A percentile compares a stretch with the other conserved stretches of the same genome.
These are phyloP conservation scores for Eulemur rubriventer DNA, from an alignment of 2,797 vertebrate genomes.

Conservation along the genomic window DNA sequence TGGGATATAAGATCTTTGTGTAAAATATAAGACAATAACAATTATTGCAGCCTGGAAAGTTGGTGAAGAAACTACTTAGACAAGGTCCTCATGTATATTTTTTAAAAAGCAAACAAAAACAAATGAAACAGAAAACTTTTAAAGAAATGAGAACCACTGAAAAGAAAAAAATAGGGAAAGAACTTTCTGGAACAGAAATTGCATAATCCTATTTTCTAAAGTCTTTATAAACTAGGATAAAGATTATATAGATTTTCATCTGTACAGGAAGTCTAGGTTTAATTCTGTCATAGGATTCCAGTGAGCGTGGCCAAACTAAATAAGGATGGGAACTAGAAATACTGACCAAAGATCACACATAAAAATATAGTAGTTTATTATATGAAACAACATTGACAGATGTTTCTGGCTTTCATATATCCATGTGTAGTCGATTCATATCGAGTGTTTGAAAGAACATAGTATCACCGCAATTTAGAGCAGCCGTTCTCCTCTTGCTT, in stretches of 20 bases:
- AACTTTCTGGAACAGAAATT: not conserved
- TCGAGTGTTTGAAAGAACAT: not conserved
- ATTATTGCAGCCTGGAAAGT: not conserved
- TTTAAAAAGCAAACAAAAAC: not conserved
- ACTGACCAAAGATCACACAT: not conserved
- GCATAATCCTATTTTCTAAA: not conserved
- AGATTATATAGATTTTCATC: conserved; percentile 17
- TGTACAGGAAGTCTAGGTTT: not conserved
- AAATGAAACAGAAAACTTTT: not conserved
- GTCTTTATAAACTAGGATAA: conserved; percentile 24
- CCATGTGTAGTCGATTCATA: not conserved
- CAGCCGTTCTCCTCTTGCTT: not conserved
- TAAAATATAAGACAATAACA: not conserved
- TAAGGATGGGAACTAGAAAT: conserved; percentile 11
- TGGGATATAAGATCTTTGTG: not conserved
- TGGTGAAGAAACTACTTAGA: not conserved
- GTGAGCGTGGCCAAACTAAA: conserved; percentile 26
- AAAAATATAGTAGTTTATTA: not conserved
- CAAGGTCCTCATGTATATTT: not conserved
- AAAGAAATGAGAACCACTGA: not conserved
- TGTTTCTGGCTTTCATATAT: not conserved
- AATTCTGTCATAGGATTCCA: conserved; percentile 16
- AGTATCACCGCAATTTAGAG: not conserved
- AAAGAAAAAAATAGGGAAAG: not conserved
- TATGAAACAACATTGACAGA: not conserved